These are phyloP conservation scores for Triops cancriformis DNA, from an alignment of 1,140 invertebrate species.

Conservation along the genomic window DNA sequence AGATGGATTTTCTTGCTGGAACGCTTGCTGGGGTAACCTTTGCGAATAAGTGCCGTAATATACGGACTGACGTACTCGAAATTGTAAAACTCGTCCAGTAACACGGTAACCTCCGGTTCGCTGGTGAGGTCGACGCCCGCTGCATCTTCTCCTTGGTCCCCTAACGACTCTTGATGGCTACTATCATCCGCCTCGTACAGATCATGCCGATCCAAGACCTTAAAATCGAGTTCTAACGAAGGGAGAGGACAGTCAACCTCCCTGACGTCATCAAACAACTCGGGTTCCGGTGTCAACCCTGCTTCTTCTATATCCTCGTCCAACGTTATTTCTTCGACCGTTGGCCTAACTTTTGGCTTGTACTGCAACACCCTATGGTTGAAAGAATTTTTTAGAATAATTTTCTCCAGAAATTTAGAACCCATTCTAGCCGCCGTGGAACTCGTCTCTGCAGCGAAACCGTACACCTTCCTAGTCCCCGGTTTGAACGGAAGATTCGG, in stretches of 20 bases:
- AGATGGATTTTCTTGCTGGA: neutral
- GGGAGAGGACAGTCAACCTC: neutral
- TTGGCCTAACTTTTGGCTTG: neutral
- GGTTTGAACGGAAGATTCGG: neutral
- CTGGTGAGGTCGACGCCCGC: neutral
- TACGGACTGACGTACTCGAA: slow-evolving; percentile 2
- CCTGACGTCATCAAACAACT: neutral
- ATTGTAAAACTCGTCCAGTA: neutral
- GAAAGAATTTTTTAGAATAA: neutral
- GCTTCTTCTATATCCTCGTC: neutral
- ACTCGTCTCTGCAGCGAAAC: neutral
- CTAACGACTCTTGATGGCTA: no score
- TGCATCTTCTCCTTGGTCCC: neutral
- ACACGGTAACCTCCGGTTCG: neutral
- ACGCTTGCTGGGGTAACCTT: neutral
- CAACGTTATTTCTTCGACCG: neutral
- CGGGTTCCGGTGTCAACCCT: neutral
- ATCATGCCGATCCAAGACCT: neutral
- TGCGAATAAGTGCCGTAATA: neutral
- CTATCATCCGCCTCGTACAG: neutral
- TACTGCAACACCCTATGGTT: neutral
- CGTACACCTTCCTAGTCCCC: neutral
- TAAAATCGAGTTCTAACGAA: neutral
- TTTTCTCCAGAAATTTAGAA: neutral
- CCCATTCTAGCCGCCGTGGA: neutral